Percentiles rank a stretch among this genome's conserved stretches.
phyloP scores from a whole-genome alignment of 2,113 vertebrate genomes.

The Uria aalge region DNA sequence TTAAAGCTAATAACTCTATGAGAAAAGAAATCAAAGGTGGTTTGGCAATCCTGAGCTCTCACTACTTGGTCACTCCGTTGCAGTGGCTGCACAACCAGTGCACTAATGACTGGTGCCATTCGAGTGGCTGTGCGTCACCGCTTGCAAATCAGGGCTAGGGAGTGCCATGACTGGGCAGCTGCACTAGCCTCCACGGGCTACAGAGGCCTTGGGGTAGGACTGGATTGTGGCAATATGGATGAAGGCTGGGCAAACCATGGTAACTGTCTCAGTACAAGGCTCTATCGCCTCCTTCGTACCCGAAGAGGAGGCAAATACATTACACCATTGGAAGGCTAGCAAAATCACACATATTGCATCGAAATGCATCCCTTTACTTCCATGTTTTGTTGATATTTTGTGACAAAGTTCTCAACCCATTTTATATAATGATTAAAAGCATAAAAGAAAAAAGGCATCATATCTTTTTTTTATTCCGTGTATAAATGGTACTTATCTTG shows the following conservation, averaged over 20 bases:
- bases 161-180: neutral
- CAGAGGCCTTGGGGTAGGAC: neutral
- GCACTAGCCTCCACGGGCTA: neutral
- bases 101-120: neutral
- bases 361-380: neutral
- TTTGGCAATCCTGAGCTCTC: neutral
- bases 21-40: constrained; percentile 23
- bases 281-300: neutral
- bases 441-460: neutral
- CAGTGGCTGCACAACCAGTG: neutral
- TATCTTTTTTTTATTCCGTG: neutral
- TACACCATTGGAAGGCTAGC: neutral
- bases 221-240: neutral
- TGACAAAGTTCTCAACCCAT: neutral
- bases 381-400: neutral
- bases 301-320: neutral
- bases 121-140: neutral
- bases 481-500: neutral
- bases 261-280: neutral
- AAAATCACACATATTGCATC: neutral
- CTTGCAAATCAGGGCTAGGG: fast-evolving
- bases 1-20: constrained; percentile 35
- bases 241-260: neutral
- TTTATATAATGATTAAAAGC: neutral
- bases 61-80: neutral